Conservation (phyloP, 1,140 invertebrate genomes). For the Meloidogyne hapla region DNA sequence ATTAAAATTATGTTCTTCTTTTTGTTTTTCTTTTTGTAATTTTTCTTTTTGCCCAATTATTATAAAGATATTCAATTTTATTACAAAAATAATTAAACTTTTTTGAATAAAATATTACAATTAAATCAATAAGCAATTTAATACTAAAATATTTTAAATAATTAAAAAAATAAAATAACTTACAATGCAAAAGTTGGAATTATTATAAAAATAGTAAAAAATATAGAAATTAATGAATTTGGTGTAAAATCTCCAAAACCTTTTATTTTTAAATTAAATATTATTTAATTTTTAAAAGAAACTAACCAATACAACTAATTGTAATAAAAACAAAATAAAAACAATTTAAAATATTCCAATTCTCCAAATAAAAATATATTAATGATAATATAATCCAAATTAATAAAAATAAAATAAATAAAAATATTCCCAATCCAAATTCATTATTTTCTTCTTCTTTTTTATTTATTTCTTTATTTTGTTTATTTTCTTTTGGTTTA, state of each 20-base stretch:
- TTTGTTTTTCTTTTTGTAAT: neutral
- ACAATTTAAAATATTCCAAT: neutral
- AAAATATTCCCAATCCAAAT: neutral
- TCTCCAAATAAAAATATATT: neutral
- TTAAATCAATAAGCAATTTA: neutral
- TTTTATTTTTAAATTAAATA: too few relatives aligned
- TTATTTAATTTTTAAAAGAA: neutral
- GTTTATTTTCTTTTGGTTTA: neutral
- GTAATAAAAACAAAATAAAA: conserved; percentile 4
- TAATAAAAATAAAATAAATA: conserved; percentile 1
- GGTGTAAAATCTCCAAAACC: neutral
- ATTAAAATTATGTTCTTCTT: neutral
- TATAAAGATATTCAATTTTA: neutral
- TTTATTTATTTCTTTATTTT: too few relatives aligned
- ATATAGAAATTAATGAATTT: neutral
- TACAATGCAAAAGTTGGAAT: neutral
- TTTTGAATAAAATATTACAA: conserved; percentile 3
- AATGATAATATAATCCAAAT: neutral
- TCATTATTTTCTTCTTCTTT: neutral
- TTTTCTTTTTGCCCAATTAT: neutral
- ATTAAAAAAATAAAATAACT: neutral
- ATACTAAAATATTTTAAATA: neutral
- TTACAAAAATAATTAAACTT: neutral
- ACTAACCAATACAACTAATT: neutral
- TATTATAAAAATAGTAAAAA: neutral